Percentiles rank a stretch among this genome's conserved stretches.
phyloP scores from a whole-genome alignment of 2,113 vertebrate genomes.

The Psophia crepitans region DNA sequence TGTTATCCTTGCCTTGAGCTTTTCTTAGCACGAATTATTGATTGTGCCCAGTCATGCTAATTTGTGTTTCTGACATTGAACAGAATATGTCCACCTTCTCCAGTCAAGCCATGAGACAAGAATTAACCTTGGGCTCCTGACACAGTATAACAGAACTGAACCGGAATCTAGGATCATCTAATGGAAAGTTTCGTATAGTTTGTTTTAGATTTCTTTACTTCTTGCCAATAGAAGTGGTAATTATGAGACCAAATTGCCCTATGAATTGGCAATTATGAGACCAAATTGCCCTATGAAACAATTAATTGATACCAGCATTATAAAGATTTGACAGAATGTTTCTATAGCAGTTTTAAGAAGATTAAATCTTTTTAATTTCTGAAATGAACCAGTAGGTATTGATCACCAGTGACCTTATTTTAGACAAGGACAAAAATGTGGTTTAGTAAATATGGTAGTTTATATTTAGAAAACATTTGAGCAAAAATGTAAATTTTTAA shows the following conservation, averaged over 20 bases:
- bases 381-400: background rate
- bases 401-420: background rate
- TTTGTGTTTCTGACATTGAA: constrained; percentile 11
- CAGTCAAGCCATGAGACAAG: background rate
- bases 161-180: background rate
- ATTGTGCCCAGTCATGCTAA: background rate
- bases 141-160: background rate
- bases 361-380: background rate
- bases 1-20: constrained; percentile 24
- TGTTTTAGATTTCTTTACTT: background rate
- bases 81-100: background rate
- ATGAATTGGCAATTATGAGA: background rate
- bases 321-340: background rate
- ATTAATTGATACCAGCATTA: background rate
- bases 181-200: background rate
- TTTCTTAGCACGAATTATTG: constrained; percentile 36
- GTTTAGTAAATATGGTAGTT: background rate
- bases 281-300: background rate
- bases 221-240: background rate
- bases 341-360: background rate
- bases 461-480: background rate
- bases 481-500: background rate
- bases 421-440: background rate
- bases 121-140: constrained; percentile 3
- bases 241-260: background rate